Base-by-base conservation (phyloP, 2,888 invertebrate species). In the Thereva nobilitata region DNA sequence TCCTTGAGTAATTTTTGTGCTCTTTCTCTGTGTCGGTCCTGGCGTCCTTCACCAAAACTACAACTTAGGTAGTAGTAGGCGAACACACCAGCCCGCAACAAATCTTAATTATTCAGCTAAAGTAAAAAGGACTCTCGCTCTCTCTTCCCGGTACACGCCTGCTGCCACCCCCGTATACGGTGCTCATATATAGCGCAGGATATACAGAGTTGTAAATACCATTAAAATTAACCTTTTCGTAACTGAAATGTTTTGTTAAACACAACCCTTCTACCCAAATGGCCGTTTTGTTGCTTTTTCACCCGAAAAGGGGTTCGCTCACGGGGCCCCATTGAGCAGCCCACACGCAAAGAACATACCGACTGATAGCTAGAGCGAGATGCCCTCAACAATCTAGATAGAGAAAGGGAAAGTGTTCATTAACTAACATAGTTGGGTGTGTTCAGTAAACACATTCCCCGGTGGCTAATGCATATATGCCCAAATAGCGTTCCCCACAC, bases 251-350 rank as follows among this genome's bases (percentile, higher is more conserved):
- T 50, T 50, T 50, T 50, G 50, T 50, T 23, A 50, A 50, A 34
- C 50, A 12, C 23, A 50, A 50, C 50, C 50, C 50, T 50, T 50
- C 23, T 34, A 2, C 50, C 35, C 4, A 8, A 50, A 50, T 12
- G 50, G 50, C 50, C 50, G 34, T 50, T 50, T 50, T 50, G 50
- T 50, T 50, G 50, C 47, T 50, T 34, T 50, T 50, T 50, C 50
- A 50, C 34, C 50, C 34, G 35, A 9, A 50, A 34, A 50, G 23
- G 23, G 23, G 23, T 23, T 23, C 23, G 23, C 23, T 23, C 23
- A 23, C 23, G 23, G 50, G 50, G 35, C 35, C 23, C 34, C 50
- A 5, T 47, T 50, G 8, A 50, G 35, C 34, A 50, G 8, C 50
- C 50, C 50, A 34, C 50, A 50, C 50, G 50, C 50, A 23, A 50